phyloP scores from a whole-genome alignment of 2,113 vertebrate species.

The Pseudorectes ferrugineus region DNA sequence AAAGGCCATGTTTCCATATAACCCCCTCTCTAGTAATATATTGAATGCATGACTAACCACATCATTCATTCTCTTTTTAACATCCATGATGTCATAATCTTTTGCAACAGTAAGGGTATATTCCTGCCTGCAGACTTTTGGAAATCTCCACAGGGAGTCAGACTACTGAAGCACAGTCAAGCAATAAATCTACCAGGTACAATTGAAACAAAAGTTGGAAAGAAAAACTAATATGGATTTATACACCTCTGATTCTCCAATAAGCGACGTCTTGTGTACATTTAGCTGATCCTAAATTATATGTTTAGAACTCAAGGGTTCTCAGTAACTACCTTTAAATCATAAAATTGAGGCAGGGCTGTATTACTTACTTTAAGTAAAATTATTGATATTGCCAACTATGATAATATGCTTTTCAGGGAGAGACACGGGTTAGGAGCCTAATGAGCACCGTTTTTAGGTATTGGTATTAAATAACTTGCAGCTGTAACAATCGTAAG shows the following conservation, averaged over 20 bases:
- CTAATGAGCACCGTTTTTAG: neutral
- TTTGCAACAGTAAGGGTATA: constrained; percentile 35
- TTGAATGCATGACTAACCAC: constrained; percentile 43
- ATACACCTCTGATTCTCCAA: neutral
- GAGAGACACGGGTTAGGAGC: neutral
- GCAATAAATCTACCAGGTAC: constrained; percentile 36
- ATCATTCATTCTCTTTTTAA: constrained; percentile 62
- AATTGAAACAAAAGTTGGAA: neutral
- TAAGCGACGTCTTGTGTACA: neutral
- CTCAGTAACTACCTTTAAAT: constrained; percentile 1
- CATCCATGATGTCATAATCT: constrained; percentile 59
- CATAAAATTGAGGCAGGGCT: neutral
- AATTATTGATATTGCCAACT: neutral
- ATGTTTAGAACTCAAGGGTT: neutral
- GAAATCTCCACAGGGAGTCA: constrained; percentile 48
- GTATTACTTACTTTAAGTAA: neutral
- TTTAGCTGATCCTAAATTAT: neutral
- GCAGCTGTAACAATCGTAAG: neutral
- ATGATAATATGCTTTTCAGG: neutral
- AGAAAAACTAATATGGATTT: constrained; percentile 18
- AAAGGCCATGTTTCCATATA: constrained; percentile 67
- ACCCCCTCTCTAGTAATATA: constrained; percentile 56
- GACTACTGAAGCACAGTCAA: neutral
- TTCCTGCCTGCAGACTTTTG: constrained; percentile 13
- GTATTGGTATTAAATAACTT: neutral